Percentiles rank a stretch among this genome's conserved stretches.
Evolutionary conservation across 1,140 invertebrate species (phyloP).

Genomic region (Eueides isabella): DNA sequence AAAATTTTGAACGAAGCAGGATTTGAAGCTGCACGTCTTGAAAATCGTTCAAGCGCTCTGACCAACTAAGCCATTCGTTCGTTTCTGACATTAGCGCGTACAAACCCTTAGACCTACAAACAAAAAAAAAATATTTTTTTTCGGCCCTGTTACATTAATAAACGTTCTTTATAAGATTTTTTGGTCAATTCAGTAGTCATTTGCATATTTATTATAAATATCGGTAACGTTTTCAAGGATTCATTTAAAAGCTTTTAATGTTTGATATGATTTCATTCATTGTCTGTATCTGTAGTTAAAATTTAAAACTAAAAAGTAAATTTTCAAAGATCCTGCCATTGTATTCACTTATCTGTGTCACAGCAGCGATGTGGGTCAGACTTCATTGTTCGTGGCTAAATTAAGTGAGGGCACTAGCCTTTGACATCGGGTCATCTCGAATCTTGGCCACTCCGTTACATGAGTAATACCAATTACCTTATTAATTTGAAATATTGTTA

Average conservation of each 20-base stretch:
- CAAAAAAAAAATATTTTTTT: too few species aligned
- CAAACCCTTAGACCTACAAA: too few species aligned
- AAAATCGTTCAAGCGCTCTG: too few species aligned
- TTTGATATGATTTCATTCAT: not conserved
- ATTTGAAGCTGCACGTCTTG: too few species aligned
- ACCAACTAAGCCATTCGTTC: too few species aligned
- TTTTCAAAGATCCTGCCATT: not conserved
- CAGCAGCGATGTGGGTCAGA: slow-evolving; percentile 17
- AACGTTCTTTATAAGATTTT: too few species aligned
- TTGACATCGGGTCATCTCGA: slow-evolving; percentile 3
- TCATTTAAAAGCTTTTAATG: not conserved
- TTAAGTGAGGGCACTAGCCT: slow-evolving; percentile 18
- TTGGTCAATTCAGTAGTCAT: too few species aligned
- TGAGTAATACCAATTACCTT: slow-evolving; percentile 8
- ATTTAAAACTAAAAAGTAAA: not conserved
- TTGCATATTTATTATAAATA: too few species aligned
- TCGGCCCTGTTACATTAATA: too few species aligned
- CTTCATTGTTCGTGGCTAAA: slow-evolving; percentile 23
- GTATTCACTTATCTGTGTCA: slow-evolving; percentile 1
- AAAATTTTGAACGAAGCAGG: too few species aligned
- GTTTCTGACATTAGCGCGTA: too few species aligned
- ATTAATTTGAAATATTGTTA: not conserved
- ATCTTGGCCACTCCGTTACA: slow-evolving; percentile 13
- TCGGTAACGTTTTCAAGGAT: too few species aligned
- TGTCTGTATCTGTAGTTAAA: not conserved